Evolutionary conservation across 2,888 invertebrate species (phyloP).

Genomic region (Drosophila algonquin): DNA sequence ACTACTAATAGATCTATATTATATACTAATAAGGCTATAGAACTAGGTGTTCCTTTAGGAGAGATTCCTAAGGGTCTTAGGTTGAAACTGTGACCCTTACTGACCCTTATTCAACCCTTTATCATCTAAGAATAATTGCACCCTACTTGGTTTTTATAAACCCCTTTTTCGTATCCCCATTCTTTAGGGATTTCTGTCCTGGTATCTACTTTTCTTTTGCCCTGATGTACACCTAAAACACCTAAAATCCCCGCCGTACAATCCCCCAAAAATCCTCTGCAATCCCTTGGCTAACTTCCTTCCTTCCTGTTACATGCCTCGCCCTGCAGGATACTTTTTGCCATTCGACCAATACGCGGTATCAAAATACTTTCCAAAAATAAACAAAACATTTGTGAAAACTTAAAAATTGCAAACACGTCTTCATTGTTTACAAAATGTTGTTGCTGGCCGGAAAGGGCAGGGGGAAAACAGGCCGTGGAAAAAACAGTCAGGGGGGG

Average conservation of each 20-base stretch:
- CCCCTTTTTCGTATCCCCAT: not conserved
- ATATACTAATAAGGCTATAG: not conserved
- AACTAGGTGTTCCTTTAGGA: not conserved
- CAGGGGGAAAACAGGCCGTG: not conserved
- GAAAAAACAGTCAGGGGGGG: not conserved
- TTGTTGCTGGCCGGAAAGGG: conserved; percentile 68
- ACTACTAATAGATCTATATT: too few species aligned
- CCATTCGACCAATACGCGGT: not conserved
- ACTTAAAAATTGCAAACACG: conserved; percentile 79
- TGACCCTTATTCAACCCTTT: not conserved
- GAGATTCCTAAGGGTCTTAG: not conserved
- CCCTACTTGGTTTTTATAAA: not conserved
- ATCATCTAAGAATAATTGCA: too few species aligned
- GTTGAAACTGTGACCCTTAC: not conserved
- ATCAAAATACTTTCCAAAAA: conserved; percentile 15
- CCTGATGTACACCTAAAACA: not conserved
- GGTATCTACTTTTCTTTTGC: not conserved
- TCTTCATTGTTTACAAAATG: conserved; percentile 78
- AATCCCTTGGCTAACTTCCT: not conserved
- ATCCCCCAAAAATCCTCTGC: not conserved
- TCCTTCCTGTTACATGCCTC: not conserved
- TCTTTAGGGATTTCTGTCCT: not conserved
- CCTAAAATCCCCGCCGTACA: not conserved
- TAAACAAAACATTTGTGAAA: conserved; percentile 66
- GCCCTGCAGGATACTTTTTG: not conserved